Conservation (phyloP, 1,140 invertebrate genomes). For the Cherax quadricarinatus region DNA sequence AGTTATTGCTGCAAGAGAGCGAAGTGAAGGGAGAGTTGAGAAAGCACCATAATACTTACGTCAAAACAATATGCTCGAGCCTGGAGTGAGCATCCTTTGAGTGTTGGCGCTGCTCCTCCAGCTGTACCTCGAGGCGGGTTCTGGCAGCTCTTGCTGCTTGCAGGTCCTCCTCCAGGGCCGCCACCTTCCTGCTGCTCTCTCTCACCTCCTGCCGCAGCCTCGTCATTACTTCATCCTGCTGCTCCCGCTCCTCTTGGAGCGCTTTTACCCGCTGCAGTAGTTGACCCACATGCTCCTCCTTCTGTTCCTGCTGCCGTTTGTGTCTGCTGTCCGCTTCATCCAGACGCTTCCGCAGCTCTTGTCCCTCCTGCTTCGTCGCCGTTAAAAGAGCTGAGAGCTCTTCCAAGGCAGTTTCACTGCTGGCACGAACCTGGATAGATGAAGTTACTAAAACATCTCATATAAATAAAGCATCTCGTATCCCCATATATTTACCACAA, state of each 20-base stretch:
- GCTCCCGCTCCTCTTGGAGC: slow-evolving; percentile 15
- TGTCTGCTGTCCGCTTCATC: slow-evolving; percentile 23
- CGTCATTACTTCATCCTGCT: neutral
- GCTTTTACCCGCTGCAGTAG: neutral
- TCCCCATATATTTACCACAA: no score
- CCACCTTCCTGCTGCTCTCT: slow-evolving; percentile 18
- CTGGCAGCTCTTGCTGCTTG: slow-evolving; percentile 34
- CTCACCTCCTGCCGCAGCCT: slow-evolving; percentile 32
- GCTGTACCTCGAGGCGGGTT: slow-evolving; percentile 47
- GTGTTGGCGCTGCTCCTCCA: slow-evolving; percentile 60
- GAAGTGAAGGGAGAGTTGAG: no score
- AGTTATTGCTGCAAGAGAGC: no score
- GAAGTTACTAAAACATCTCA: no score
- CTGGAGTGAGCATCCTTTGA: slow-evolving; percentile 44
- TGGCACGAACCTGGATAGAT: slow-evolving; percentile 40
- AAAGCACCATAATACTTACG: slow-evolving; percentile 16
- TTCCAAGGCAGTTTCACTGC: slow-evolving; percentile 53
- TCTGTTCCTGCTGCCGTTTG: neutral
- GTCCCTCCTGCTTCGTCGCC: slow-evolving; percentile 45
- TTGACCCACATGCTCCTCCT: neutral
- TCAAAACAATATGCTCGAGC: slow-evolving; percentile 46
- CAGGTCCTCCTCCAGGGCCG: slow-evolving; percentile 26
- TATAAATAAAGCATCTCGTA: no score
- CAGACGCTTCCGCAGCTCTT: slow-evolving; percentile 33
- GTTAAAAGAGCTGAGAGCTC: slow-evolving; percentile 28